Evolutionary conservation across 1,140 invertebrate genomes (phyloP), one percentile per base, ranked within the genome.

Genomic region (Aricia agestis): DNA sequence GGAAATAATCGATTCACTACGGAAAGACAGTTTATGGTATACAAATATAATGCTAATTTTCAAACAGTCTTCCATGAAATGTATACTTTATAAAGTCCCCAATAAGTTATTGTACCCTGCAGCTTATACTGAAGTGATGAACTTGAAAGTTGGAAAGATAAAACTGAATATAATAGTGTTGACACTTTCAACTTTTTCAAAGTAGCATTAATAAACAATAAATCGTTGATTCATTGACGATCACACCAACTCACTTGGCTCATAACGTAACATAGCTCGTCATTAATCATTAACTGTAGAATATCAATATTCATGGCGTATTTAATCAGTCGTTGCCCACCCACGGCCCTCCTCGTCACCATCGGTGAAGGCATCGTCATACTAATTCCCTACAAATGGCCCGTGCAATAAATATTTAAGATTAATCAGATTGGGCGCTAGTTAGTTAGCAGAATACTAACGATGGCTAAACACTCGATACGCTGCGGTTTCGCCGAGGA

Each of bases 361-460:
- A 90, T 90, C 89, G 81, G 84, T 75, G 84, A 78, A 76, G 71
- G 76, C 84, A 90, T 89, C 83, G 78, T 88, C 83, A 91, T 91
- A 91, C 89, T 89, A 91, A 91, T 91, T 90, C 85, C 82, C 80
- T 87, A 77, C 85, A 81, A 85, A 84, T 83, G 78, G 79, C 79
- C 84, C 84, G 86, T 82, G 89, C 86, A 91, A 90, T 91, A 90
- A 91, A 91, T 91, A 91, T 91, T 91, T 91, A 91, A 91, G 87
- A 90, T 90, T 87, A 89, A 91, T 89, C 87, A 84, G 89, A 91
- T 91, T 87, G 82, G 81, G 71, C 68, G 78, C 80, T 85, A 83
- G 85, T 84, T 90, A 83, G 78, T 75, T 76, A 78, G 72, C 74
- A 71, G 89, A 90, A 91, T 91, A 90, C 85, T 88, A 90, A 91